Base-by-base conservation (phyloP, 2,113 vertebrate genomes). In the Sialia sialis region DNA sequence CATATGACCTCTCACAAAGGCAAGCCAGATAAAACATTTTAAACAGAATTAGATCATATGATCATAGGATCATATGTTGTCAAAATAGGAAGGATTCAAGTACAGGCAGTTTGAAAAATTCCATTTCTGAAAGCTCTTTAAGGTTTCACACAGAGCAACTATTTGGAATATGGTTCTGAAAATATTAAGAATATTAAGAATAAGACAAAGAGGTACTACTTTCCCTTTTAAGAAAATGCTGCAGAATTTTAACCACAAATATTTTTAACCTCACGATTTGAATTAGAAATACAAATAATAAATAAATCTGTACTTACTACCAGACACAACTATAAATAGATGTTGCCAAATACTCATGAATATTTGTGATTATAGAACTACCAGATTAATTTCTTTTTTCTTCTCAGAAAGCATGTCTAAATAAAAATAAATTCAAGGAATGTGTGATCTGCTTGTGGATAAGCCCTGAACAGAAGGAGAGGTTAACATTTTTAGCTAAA, bases 401-500 rank as follows among this genome's bases (percentile, higher is more conserved):
- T 54, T 34, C 39, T 30, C 54, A 58, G 66, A 94, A 92, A 87
- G 18, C 13, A 75, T 39, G 22, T 48, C 54, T 89, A 91, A 91
- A 95, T 91, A 94, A 74, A 89, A 93, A 93, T 87, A 85, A 84
- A 94, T 95, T 89, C 59, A 90, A 83, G 26, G 43, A 93, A 77
- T 1, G 16, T 95, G 80, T 79, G 91, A 96, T 92, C 30, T 92
- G 77, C 36, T 91, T 84, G 69, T 89, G 77, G 83, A 90, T 91
- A 94, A 91, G 55, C 79, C 72, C 88, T 77, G 88, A 96, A 91
- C 92, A 96, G 95, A 96, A 94, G 84, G 93, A 95, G 77, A 93
- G 89, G 93, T 93, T 96, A 96, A 89, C 77, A 93, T 94, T 95
- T 96, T 95, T 95, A 96, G 87, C 52, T 95, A 95, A 95, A 94